Conservation (phyloP, 2,113 vertebrate genomes). For the Mus spicilegus region DNA sequence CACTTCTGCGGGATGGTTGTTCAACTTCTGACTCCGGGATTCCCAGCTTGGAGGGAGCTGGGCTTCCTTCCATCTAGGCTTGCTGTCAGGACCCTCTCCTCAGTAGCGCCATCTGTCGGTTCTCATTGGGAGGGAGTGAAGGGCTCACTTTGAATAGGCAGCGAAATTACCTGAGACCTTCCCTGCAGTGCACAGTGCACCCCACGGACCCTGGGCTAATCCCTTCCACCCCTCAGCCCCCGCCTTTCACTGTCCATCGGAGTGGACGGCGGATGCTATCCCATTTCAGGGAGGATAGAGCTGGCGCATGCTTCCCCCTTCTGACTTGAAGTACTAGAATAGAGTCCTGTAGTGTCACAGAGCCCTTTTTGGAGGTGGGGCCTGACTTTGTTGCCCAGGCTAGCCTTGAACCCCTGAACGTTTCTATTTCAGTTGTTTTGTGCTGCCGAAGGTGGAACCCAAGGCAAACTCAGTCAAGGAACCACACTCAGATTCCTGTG, state of each 20-base stretch:
- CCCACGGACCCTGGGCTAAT: background rate
- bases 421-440: background rate
- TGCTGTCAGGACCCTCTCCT: background rate
- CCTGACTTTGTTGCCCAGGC: background rate
- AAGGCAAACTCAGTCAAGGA: background rate
- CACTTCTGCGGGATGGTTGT: background rate
- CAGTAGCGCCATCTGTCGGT: background rate
- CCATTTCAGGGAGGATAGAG: background rate
- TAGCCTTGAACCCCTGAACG: background rate
- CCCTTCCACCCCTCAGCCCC: background rate
- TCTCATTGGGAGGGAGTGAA: background rate
- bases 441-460: background rate
- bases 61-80: background rate
- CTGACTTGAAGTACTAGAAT: too few species aligned
- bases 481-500: background rate
- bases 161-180: background rate
- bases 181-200: accelerated
- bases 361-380: background rate
- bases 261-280: background rate
- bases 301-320: background rate
- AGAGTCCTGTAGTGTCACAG: background rate
- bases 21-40: background rate
- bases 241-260: background rate
- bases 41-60: background rate
- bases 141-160: too few species aligned